A percentile compares a stretch with the other conserved stretches of the same genome.
Conservation (phyloP, 2,888 invertebrate genomes). For the Caenorhabditis sulstoni region DNA sequence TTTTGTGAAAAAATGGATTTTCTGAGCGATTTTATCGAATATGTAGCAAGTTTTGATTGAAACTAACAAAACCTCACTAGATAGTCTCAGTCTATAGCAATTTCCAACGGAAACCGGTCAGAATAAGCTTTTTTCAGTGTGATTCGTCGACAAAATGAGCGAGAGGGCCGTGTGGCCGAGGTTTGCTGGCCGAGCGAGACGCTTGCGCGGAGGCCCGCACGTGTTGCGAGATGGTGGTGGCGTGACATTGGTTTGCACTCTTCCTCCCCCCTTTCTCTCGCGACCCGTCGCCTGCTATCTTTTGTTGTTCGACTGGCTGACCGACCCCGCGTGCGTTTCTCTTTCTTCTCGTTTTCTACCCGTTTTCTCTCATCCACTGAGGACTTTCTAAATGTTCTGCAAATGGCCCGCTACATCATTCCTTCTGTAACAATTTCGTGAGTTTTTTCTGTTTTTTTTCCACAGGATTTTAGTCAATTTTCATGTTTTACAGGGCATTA, state of each 20-base stretch:
- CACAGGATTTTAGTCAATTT: background rate
- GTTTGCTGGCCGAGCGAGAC: background rate
- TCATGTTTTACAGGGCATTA: conserved; percentile 55
- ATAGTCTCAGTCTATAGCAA: too few species aligned
- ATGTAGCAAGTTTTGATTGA: too few species aligned
- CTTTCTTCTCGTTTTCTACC: conserved; percentile 18
- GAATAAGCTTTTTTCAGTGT: too few species aligned
- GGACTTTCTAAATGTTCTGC: conserved; percentile 46
- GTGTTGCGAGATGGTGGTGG: conserved; percentile 19
- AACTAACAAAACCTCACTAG: too few species aligned
- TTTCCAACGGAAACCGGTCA: too few species aligned
- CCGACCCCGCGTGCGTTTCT: conserved; percentile 23
- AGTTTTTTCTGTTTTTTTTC: conserved; percentile 10
- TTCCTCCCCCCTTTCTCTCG: conserved; percentile 19
- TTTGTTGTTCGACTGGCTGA: too few species aligned
- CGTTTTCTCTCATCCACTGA: conserved; percentile 15
- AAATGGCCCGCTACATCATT: conserved; percentile 67
- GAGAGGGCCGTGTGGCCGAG: background rate
- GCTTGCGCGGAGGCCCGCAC: background rate
- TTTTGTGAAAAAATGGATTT: too few species aligned
- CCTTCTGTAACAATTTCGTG: conserved; percentile 65
- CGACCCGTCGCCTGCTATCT: background rate
- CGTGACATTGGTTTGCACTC: conserved; percentile 55
- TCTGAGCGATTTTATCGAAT: too few species aligned
- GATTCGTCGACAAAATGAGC: too few species aligned